Conservation (phyloP, 1,140 invertebrate genomes). For the Ladona fulva region DNA sequence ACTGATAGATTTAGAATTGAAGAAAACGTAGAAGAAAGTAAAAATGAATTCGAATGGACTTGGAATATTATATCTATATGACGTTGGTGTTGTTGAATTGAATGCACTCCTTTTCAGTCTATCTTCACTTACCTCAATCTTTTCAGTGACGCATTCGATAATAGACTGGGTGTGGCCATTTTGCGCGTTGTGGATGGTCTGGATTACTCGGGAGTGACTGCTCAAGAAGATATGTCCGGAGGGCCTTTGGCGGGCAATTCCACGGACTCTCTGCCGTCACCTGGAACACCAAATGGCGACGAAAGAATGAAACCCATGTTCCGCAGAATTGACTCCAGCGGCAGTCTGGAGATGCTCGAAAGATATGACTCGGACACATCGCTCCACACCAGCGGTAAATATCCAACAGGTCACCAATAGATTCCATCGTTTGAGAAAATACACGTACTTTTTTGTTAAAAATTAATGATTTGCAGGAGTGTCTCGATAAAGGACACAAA, state of each 20-base stretch:
- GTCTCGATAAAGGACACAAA: too few relatives aligned
- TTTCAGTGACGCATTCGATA: constrained; percentile 82
- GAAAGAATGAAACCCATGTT: background rate
- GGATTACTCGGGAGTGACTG: constrained; percentile 44
- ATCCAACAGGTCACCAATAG: too few relatives aligned
- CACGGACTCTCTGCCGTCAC: background rate
- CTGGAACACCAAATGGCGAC: background rate
- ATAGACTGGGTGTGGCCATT: constrained; percentile 79
- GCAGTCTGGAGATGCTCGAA: constrained; percentile 12
- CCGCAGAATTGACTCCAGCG: background rate
- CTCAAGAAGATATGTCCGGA: background rate
- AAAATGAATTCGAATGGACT: too few relatives aligned
- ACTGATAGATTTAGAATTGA: too few relatives aligned
- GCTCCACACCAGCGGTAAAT: constrained; percentile 17
- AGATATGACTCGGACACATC: constrained; percentile 21
- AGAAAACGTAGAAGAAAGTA: too few relatives aligned
- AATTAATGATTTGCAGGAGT: too few relatives aligned
- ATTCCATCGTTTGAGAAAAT: too few relatives aligned
- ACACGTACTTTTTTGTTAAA: too few relatives aligned
- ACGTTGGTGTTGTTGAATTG: too few relatives aligned
- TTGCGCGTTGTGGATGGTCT: constrained; percentile 72
- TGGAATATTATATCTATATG: too few relatives aligned
- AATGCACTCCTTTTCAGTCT: too few relatives aligned
- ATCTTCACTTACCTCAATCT: constrained; percentile 15
- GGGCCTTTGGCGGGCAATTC: background rate